Base-by-base conservation (phyloP, 2,888 invertebrate genomes). In the Cabera pusaria region DNA sequence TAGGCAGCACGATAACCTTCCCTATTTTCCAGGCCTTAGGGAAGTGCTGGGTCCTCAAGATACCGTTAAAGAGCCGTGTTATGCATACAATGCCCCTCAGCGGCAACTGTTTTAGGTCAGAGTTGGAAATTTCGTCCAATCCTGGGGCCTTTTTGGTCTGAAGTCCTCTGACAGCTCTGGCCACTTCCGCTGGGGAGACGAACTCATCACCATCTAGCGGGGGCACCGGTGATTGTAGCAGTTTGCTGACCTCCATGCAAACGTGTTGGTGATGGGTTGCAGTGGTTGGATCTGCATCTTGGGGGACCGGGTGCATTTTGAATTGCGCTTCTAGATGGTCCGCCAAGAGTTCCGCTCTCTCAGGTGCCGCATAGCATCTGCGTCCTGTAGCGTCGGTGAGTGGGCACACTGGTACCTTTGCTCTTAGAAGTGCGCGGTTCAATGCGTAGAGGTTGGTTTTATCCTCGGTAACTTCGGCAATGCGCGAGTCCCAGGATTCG, bases 11-110 rank as follows among this genome's bases (percentile, higher is more conserved):
- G 3, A 56, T 47, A 3, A 58, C 34, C 0, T n/a, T 12, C 0
- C 48, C 54, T 0, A 4, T 10, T 14, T 56, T 58, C 55, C 56
- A 57, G 0, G 1, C 1, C 0, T n/a, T 2, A 0, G 45, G 45
- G 20, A 45, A 49, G 19, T 24, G 23, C 1, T 22, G 17, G 1
- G 38, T 39, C 6, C 35, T 22, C 1, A 39, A 6, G 1, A 49
- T 42, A 1, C 39, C 41, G 3, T 31, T 44, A 25, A 11, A 33
- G 1, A 38, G 17, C 0, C 37, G 9, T 0, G 41, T 12, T 1
- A 37, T 16, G 5, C 17, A 17, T 7, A 25, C 37, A 2, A 14
- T 6, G 5, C 11, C 11, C 19, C 6, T 11, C 5, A 5, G 8
- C 6, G 22, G 9, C 8, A 31, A 14, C 6, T 8, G 14, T 3